phyloP scores from a whole-genome alignment of 1,140 invertebrate species.

The Batillaria attramentaria region DNA sequence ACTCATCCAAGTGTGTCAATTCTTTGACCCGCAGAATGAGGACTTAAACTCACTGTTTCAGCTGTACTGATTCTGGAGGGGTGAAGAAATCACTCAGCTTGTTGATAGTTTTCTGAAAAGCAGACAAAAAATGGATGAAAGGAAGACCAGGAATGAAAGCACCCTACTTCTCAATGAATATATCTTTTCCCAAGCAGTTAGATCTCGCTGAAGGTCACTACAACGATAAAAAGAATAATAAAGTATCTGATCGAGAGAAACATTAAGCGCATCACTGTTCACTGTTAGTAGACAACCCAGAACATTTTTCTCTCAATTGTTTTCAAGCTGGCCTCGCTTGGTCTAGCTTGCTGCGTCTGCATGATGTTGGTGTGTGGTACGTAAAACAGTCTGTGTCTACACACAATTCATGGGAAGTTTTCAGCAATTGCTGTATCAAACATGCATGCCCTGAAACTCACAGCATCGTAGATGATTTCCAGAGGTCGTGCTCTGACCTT shows the following conservation, averaged over 20 bases:
- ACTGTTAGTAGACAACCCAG: too few relatives aligned
- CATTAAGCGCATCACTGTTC: too few relatives aligned
- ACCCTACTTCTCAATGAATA: too few relatives aligned
- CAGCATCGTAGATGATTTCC: constrained; percentile 90
- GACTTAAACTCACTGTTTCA: constrained; percentile 82
- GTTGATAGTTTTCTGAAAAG: constrained; percentile 80
- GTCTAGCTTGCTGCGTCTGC: background rate
- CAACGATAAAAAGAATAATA: too few relatives aligned
- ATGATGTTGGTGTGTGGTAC: background rate
- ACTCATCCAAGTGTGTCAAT: too few relatives aligned
- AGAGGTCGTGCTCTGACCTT: constrained; percentile 83
- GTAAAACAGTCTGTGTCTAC: background rate
- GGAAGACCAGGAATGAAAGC: too few relatives aligned
- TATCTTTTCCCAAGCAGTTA: too few relatives aligned
- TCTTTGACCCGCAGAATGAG: background rate
- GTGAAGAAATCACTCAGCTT: constrained; percentile 84
- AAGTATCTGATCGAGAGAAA: too few relatives aligned
- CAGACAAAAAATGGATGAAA: too few relatives aligned
- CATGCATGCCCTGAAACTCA: constrained; percentile 65
- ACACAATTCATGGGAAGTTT: background rate
- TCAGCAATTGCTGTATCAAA: constrained; percentile 22
- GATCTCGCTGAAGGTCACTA: too few relatives aligned
- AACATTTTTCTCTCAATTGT: too few relatives aligned
- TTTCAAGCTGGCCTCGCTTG: background rate
- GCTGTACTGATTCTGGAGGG: constrained; percentile 80